Base-by-base conservation (phyloP, 2,888 invertebrate genomes). In the Tuta absoluta region DNA sequence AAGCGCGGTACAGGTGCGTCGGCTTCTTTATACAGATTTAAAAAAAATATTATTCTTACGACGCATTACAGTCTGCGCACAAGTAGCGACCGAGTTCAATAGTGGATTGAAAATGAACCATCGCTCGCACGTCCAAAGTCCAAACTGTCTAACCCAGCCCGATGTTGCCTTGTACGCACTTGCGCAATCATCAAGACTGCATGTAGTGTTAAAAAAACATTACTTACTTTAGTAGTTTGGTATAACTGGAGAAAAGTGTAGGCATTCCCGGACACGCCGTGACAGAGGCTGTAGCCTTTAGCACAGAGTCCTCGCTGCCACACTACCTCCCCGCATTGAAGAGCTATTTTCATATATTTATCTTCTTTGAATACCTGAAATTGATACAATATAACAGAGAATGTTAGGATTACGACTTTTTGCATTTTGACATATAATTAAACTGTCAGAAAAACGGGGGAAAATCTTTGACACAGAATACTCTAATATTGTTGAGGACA, bases 211-310 rank as follows among this genome's bases (percentile, higher is more conserved):
- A n/a, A 45, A 45, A n/a, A 41, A 45, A n/a, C 2, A 1, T 49
- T 14, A 41, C 41, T 49, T 49, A 49, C 95, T 80, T 94, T 93
- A 1, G 97, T 97, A n/a, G 93, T 88, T 82, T 96, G 95, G 80
- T 94, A 97, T 33, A 98, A 84, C 71, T 94, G 93, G 63, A 98
- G 87, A 78, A 98, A 96, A 10, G 95, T 93, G 78, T 97, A 98
- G 0, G 95, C 97, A 86, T 98, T 98, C 65, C 98, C 98, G 69
- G 96, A 93, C 3, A 96, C 95, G 1, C 98, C 98, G 79, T 98
- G 98, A 77, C 98, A 98, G 21, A 98, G 85, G 66, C 97, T 96
- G 80, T 96, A 97, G 8, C 98, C 97, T 87, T 97, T 98, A 70
- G 92, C 93, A 49, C 96, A 87, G 23, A 98, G 82, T 4, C 98